Conservation (phyloP, 2,113 vertebrate genomes). For the Bos javanicus region DNA sequence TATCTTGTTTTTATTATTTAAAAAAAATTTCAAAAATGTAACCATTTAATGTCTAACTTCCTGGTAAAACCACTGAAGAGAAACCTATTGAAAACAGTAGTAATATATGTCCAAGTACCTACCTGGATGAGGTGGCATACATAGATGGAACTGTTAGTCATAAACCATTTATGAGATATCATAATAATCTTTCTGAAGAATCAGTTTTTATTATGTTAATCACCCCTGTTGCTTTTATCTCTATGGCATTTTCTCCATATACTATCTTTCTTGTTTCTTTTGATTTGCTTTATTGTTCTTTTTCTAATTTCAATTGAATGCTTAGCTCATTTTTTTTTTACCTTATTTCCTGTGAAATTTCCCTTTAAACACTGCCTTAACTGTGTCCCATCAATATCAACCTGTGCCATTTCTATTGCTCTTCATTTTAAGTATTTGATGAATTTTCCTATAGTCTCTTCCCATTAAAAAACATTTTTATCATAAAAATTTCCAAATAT, state of each 20-base stretch:
- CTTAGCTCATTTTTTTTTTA: neutral
- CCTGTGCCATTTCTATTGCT: neutral
- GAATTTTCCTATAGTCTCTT: neutral
- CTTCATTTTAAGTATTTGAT: neutral
- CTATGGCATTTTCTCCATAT: neutral
- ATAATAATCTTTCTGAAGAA: neutral
- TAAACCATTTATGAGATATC: neutral
- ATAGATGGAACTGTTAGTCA: neutral
- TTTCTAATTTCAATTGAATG: neutral
- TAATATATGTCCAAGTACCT: neutral
- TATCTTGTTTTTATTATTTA: neutral
- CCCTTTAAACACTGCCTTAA: neutral
- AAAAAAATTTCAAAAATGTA: neutral
- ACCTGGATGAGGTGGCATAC: neutral
- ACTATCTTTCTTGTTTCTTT: neutral
- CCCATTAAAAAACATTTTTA: neutral
- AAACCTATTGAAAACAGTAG: neutral
- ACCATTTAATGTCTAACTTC: constrained; percentile 1
- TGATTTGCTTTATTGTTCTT: neutral
- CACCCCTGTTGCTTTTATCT: neutral
- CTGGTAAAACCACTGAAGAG: neutral
- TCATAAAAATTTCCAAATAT: neutral
- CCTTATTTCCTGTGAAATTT: neutral
- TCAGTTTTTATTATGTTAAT: neutral
- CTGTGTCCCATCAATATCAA: neutral